Conservation (phyloP, 53 echinoderm and acorn worm species). For the Apostichopus leukothele region DNA sequence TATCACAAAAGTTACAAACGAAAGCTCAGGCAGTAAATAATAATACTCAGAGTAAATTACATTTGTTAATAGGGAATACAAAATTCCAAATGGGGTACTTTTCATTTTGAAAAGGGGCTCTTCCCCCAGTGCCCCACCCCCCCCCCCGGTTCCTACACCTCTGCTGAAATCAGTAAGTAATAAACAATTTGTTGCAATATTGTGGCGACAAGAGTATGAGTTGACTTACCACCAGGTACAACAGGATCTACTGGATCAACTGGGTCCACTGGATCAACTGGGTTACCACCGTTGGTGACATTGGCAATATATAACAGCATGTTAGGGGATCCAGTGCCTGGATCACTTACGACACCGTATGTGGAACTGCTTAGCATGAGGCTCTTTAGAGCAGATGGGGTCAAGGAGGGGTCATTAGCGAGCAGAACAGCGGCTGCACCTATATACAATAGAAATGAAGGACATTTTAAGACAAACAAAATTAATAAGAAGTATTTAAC, state of each 20-base stretch:
- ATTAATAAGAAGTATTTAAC: too few relatives aligned
- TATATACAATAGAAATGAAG: neutral
- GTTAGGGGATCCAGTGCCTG: constrained; percentile 53
- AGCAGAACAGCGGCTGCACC: constrained; percentile 56
- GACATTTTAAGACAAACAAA: too few relatives aligned
- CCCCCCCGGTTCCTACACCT: neutral
- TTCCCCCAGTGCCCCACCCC: neutral
- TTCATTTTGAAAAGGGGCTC: too few relatives aligned
- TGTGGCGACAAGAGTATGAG: neutral
- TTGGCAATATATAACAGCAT: constrained; percentile 52
- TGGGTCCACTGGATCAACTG: constrained; percentile 24
- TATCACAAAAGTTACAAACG: too few relatives aligned
- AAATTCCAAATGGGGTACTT: too few relatives aligned
- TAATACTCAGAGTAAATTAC: too few relatives aligned
- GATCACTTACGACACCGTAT: constrained; percentile 29
- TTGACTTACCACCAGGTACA: constrained; percentile 4
- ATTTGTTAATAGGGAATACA: too few relatives aligned
- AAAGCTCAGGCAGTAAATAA: too few relatives aligned
- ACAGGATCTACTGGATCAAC: constrained; percentile 7
- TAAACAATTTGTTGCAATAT: neutral
- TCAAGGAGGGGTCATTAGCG: constrained; percentile 44
- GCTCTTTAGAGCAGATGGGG: constrained; percentile 38
- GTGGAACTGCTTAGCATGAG: constrained; percentile 34
- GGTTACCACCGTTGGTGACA: constrained; percentile 50
- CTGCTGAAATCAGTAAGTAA: neutral